Evolutionary conservation across 2,888 invertebrate species (phyloP).

Genomic region (Pyralis farinalis): DNA sequence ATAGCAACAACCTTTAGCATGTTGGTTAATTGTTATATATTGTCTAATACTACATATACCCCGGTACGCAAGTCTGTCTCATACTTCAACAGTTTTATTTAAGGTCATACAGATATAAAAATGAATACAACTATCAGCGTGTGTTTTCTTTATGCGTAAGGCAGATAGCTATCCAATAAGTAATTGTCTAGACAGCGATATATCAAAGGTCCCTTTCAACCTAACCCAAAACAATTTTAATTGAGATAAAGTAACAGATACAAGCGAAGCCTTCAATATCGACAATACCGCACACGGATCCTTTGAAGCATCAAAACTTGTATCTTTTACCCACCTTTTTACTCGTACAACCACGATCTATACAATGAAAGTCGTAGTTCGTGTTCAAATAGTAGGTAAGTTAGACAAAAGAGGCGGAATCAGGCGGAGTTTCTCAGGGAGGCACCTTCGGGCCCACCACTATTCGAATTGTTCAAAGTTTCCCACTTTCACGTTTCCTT

Average conservation of each 20-base stretch:
- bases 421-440: constrained; percentile 62
- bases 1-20: too few relatives aligned
- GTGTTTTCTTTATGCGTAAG: too few relatives aligned
- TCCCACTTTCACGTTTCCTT: constrained; percentile 71
- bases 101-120: too few relatives aligned
- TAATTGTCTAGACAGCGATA: constrained; percentile 30
- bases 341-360: constrained; percentile 13
- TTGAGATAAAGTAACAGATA: constrained; percentile 43
- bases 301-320: constrained; percentile 43
- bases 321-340: constrained; percentile 39
- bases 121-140: too few relatives aligned
- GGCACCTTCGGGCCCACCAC: constrained; percentile 57
- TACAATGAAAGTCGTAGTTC: constrained; percentile 57
- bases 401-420: constrained; percentile 63
- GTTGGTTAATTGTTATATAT: too few relatives aligned
- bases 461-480: constrained; percentile 69
- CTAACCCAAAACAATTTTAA: constrained; percentile 40
- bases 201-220: constrained; percentile 20
- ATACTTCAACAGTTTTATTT: too few relatives aligned
- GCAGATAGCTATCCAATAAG: too few relatives aligned
- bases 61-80: too few relatives aligned
- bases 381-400: constrained; percentile 68
- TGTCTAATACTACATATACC: too few relatives aligned
- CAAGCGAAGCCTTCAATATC: constrained; percentile 24
- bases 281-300: constrained; percentile 23